Conservation (phyloP, 1,140 invertebrate species). For the Artemia franciscana region DNA sequence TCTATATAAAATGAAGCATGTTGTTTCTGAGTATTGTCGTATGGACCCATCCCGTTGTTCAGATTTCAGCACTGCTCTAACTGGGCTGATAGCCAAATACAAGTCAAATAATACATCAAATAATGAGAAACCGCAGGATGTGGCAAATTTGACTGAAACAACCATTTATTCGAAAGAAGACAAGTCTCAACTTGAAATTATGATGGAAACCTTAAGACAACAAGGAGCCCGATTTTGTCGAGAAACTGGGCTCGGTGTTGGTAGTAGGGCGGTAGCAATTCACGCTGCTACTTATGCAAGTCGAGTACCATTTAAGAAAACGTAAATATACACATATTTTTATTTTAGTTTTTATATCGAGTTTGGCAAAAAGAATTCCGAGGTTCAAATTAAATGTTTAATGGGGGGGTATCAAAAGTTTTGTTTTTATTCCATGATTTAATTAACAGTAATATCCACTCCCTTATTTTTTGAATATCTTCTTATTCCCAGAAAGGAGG, state of each 20-base stretch:
- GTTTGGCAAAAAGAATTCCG: too few relatives aligned
- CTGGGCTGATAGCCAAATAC: not conserved
- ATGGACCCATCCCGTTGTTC: not conserved
- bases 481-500: too few relatives aligned
- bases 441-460: too few relatives aligned
- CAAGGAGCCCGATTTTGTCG: not conserved
- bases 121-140: not conserved
- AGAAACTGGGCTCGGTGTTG: not conserved
- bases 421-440: too few relatives aligned
- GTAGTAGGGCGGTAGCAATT: not conserved
- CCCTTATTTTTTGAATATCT: too few relatives aligned
- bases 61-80: not conserved
- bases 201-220: not conserved
- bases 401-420: too few relatives aligned
- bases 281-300: not conserved
- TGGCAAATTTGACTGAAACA: not conserved
- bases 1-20: not conserved
- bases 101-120: not conserved
- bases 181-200: not conserved
- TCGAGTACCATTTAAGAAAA: not conserved
- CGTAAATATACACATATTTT: too few relatives aligned
- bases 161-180: not conserved
- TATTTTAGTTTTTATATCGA: too few relatives aligned
- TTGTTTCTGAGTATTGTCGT: constrained; percentile 3
- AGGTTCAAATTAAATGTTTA: too few relatives aligned